phyloP scores from a whole-genome alignment of 2,888 invertebrate species.

The Dorcus parallelipipedus region DNA sequence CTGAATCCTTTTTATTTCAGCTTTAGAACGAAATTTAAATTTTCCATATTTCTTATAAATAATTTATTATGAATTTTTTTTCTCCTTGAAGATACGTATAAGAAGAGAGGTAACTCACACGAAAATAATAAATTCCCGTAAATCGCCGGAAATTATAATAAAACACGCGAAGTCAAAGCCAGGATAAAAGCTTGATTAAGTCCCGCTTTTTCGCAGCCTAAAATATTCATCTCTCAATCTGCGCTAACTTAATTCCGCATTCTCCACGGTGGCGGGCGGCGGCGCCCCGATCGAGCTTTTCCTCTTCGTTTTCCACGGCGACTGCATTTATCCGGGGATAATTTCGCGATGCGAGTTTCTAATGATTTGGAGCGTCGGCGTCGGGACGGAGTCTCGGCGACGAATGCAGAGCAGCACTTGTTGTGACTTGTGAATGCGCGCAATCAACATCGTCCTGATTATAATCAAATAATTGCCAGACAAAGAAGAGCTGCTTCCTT shows the following conservation, averaged over 20 bases:
- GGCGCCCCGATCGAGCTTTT: too few species aligned
- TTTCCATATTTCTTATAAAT: too few species aligned
- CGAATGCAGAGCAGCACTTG: background rate
- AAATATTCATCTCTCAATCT: slow-evolving; percentile 1
- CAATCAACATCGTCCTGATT: slow-evolving; percentile 35
- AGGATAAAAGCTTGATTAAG: slow-evolving; percentile 16
- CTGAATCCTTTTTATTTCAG: too few species aligned
- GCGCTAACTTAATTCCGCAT: background rate
- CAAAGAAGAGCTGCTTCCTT: background rate
- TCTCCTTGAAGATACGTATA: too few species aligned
- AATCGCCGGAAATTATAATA: background rate
- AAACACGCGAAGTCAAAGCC: background rate
- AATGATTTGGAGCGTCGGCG: background rate
- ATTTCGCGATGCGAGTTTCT: background rate
- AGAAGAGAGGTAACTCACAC: too few species aligned
- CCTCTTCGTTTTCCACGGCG: too few species aligned
- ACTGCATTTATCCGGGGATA: too few species aligned
- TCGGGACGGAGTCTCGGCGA: background rate
- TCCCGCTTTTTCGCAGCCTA: background rate
- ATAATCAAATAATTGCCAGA: slow-evolving; percentile 35
- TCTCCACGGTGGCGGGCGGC: background rate
- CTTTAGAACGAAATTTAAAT: too few species aligned
- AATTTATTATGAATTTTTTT: too few species aligned
- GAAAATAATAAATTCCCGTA: too few species aligned
- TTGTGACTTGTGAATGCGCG: slow-evolving; percentile 29